Evolutionary conservation across 2,888 invertebrate genomes (phyloP), one percentile per base, ranked within the genome.

Genomic region (Sminthurinus aureus): DNA sequence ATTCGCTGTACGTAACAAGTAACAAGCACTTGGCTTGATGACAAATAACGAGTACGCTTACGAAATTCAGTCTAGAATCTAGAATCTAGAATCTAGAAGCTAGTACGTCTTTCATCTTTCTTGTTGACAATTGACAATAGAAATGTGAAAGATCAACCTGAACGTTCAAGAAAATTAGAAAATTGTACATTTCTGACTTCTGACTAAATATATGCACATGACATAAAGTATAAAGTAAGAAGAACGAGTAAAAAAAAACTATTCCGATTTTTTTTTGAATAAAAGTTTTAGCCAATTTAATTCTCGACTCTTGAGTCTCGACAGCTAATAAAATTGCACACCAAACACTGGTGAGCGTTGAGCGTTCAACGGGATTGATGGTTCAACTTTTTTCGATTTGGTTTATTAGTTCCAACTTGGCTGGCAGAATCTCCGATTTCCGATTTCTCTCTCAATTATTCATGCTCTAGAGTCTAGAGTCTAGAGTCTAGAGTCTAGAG

Each of bases 261-360:
- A 38, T 38, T 38, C 38, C 1, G 38, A 38, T 38, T 38, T 38
- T 38, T 38, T 15, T 58, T 58, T 58, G 67, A 20, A 22, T 69
- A n/a, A 11, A 69, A 69, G 22, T 69, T 69, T n/a, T 9, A 71
- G 71, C 71, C 71, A 71, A 71, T 71, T 24, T 71, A 38, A 38
- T 38, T 4, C 58, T 58, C 9, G 8, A 52, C 52, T 52, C 9
- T 11, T 52, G 20, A 50, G 38, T 24, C 38, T 50, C 58, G 69
- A 15, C 18, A 79, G 79, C 79, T 79, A 79, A 79, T 79, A 79
- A 79, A 79, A 79, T 69, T 69, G 51, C 79, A 69, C 79, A 66
- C 69, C 69, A 69, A 66, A 38, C 79, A 66, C 69, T 69, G 69
- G 24, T 24, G 11, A 26, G 18, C 24, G 51, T 26, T 51, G 50